Conservation (phyloP, 2,113 vertebrate genomes). For the Coptodon rendalli region DNA sequence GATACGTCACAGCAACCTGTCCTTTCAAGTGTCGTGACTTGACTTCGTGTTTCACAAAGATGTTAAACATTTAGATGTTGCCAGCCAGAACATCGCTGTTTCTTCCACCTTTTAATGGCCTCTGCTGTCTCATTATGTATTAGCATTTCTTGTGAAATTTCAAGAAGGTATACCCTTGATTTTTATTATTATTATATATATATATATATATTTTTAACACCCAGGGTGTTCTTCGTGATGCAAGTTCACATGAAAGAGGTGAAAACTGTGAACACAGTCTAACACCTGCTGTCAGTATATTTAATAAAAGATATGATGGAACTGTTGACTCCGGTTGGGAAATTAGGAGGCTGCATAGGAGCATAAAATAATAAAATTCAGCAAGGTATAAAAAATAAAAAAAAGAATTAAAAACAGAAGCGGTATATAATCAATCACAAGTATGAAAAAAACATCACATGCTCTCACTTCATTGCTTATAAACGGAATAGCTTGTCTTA, state of each 20-base stretch:
- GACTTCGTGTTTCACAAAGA: neutral
- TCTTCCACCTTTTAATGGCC: neutral
- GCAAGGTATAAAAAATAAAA: neutral
- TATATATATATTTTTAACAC: neutral
- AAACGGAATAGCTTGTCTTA: neutral
- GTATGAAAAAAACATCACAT: neutral
- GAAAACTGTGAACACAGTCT: neutral
- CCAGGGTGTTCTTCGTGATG: neutral
- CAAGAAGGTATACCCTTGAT: neutral
- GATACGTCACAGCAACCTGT: constrained; percentile 6
- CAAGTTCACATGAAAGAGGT: neutral
- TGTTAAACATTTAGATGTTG: neutral
- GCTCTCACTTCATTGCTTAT: neutral
- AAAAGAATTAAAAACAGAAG: neutral
- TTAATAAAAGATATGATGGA: constrained; percentile 10
- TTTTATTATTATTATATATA: neutral
- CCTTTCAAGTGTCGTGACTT: neutral
- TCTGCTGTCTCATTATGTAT: neutral
- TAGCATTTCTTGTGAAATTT: neutral
- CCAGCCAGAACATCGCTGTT: neutral
- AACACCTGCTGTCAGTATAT: neutral
- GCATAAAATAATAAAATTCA: neutral
- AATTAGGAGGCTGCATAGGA: neutral
- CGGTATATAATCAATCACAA: neutral
- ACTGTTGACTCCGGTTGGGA: constrained; percentile 13